Conservation (phyloP, 1,140 invertebrate genomes). For the Melanaphis sacchari region DNA sequence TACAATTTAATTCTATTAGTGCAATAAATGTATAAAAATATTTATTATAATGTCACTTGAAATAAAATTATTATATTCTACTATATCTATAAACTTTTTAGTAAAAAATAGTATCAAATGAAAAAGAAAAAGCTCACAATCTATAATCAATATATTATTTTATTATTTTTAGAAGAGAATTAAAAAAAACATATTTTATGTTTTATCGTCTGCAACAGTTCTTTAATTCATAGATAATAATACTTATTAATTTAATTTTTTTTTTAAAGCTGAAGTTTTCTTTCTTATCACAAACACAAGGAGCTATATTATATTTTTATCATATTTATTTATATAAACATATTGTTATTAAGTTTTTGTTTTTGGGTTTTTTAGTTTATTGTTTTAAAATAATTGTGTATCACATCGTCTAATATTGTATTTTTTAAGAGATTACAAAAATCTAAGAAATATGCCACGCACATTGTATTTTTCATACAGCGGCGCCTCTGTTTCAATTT, state of each 20-base stretch:
- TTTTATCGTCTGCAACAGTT: not conserved
- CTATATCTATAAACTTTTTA: not conserved
- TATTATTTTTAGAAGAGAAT: not conserved
- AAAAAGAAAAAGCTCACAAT: not conserved
- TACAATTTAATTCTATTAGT: not conserved
- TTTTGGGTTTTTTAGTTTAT: not conserved
- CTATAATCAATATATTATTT: not conserved
- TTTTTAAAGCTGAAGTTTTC: not conserved
- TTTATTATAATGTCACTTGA: not conserved
- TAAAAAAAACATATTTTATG: not conserved
- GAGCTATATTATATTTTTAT: not conserved
- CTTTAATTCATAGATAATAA: slow-evolving; percentile 8
- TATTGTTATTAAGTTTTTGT: not conserved
- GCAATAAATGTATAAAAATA: not conserved
- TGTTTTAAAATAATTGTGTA: not conserved
- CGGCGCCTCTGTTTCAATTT: not conserved
- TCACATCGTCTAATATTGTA: not conserved
- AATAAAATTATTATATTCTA: not conserved
- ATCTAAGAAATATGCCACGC: not conserved
- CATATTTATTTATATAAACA: not conserved
- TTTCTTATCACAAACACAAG: not conserved
- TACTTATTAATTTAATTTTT: not conserved
- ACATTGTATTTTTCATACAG: not conserved
- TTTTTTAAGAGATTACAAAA: not conserved
- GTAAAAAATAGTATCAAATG: not conserved